Base-by-base conservation (phyloP, 2,113 vertebrate genomes). In the Rutilus rutilus region DNA sequence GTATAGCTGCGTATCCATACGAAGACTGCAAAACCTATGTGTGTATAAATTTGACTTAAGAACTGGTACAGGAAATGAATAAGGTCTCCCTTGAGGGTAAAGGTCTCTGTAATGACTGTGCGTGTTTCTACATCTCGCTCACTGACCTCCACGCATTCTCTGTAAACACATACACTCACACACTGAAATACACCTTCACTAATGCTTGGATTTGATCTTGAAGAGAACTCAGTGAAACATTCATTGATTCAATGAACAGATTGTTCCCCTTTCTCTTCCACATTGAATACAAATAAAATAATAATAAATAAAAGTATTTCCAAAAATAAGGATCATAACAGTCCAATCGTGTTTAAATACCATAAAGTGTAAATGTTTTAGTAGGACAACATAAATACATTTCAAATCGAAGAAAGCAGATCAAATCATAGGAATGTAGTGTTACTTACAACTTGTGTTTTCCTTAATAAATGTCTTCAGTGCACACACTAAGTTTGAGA, bases 41-140 rank as follows among this genome's bases (percentile, higher is more conserved):
- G 19, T 57, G 8, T 67, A 59, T 59, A 27, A 23, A 21, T 82
- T 27, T 78, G 69, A 82, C 60, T 85, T 45, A 30, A 80, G 65
- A 75, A 52, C 65, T 75, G 64, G 30, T 80, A 64, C 84, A 84
- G 88, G 88, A 89, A 89, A 87, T 89, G 81, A 89, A 81, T 45
- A 78, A 52, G 71, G 88, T 47, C 73, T 89, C 83, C 88, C 86
- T 33, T 50, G 86, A 82, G 86, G 39, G 54, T 64, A 80, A 23
- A 74, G 84, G 85, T 89, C 88, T 84, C 36, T 86, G 84, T 87
- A 87, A 86, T 81, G 84, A 83, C 84, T 88, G 39, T 42, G 50
- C 85, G 15, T 2, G 60, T 77, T 84, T 78, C 78, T 85, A 75
- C 75, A 81, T 69, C 50, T 84, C 62, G 71, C 74, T 80, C 71